Conservation (phyloP, 2,113 vertebrate genomes). For the Mola mola region DNA sequence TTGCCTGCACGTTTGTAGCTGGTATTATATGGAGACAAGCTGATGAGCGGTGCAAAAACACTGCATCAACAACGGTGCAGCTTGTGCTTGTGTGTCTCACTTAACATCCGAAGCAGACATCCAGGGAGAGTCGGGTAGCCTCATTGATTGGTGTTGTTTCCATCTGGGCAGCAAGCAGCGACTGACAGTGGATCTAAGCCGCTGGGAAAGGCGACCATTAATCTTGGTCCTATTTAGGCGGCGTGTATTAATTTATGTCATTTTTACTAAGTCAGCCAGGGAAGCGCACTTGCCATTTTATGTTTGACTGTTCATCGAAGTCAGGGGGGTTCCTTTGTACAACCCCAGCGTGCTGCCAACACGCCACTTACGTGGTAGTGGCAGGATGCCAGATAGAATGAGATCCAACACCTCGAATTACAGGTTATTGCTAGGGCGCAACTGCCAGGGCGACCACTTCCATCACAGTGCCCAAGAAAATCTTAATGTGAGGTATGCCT, state of each 20-base stretch:
- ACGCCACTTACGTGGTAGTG: conserved; percentile 77
- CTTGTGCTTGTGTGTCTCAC: conserved; percentile 75
- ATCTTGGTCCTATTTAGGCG: conserved; percentile 99
- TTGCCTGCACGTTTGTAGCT: conserved; percentile 54
- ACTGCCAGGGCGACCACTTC: conserved; percentile 87
- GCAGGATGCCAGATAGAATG: conserved; percentile 86
- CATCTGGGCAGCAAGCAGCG: conserved; percentile 90
- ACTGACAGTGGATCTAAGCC: conserved; percentile 99
- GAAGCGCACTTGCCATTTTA: conserved; percentile 88
- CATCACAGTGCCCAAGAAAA: conserved; percentile 43
- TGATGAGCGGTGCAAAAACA: conserved; percentile 18
- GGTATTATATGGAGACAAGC: conserved; percentile 36
- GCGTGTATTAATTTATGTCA: conserved; percentile 99
- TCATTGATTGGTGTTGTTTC: conserved; percentile 99
- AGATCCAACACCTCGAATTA: conserved; percentile 88
- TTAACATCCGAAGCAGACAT: conserved; percentile 86
- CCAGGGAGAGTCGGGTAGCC: conserved; percentile 90
- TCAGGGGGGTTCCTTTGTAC: conserved; percentile 66
- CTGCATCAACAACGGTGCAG: conserved; percentile 1
- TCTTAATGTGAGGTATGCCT: conserved; percentile 32
- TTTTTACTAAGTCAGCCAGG: conserved; percentile 95
- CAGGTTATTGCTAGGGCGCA: conserved; percentile 93
- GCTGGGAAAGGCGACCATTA: conserved; percentile 98
- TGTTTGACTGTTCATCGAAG: conserved; percentile 78
- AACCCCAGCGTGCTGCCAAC: conserved; percentile 66